Evolutionary conservation across 2,797 vertebrate species (phyloP).

Genomic region (Pseudocheirus occidentalis): DNA sequence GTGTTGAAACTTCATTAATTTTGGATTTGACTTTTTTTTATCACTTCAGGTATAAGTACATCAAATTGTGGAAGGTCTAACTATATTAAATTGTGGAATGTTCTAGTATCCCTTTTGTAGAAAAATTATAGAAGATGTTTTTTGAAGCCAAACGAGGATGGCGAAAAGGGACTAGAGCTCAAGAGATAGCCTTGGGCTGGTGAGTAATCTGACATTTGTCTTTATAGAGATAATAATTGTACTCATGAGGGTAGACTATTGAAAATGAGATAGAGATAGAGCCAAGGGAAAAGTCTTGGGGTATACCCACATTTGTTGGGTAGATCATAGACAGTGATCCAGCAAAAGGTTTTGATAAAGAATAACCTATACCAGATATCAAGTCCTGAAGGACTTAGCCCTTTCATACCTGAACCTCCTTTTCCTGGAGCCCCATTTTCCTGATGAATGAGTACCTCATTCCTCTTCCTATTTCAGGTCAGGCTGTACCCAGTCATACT

Average conservation of each 20-base stretch:
- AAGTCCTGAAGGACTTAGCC: background rate
- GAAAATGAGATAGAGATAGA: background rate
- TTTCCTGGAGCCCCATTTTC: background rate
- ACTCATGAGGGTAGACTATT: background rate
- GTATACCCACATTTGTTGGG: background rate
- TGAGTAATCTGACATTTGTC: background rate
- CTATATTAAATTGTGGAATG: constrained; percentile 33
- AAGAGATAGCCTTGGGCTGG: background rate
- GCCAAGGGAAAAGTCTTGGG: background rate
- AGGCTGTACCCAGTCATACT: background rate
- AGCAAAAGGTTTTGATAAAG: background rate
- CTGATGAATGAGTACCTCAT: background rate
- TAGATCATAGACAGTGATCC: background rate
- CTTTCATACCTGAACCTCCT: background rate
- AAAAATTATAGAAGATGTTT: constrained; percentile 35
- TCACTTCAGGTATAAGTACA: background rate
- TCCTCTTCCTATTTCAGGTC: background rate
- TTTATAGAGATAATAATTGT: background rate
- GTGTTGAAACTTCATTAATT: constrained; percentile 47
- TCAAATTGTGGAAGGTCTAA: background rate
- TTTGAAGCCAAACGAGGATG: constrained; percentile 21
- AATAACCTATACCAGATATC: background rate
- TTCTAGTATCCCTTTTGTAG: constrained; percentile 42
- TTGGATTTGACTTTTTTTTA: background rate
- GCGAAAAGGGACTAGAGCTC: background rate